Evolutionary conservation across 2,797 vertebrate species (phyloP), one percentile per base, ranked within the genome.

Genomic region (Coluber constrictor): DNA sequence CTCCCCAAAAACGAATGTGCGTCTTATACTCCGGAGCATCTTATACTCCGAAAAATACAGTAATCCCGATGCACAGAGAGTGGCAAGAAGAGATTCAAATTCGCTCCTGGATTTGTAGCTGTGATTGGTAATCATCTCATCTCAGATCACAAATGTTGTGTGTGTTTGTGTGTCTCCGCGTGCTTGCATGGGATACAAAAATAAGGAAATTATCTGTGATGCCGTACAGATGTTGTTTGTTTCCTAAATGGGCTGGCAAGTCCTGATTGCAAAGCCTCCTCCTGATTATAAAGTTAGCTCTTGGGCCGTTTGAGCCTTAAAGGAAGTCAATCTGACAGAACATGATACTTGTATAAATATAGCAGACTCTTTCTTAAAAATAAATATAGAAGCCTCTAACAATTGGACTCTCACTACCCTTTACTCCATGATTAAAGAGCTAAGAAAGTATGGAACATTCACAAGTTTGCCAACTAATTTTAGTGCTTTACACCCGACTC

Each of bases 31-130:
- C 51, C 51, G 1, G 51, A 54, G 51, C 1, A 1, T 54, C 9
- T 54, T 54, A 54, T 54, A 54, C 51, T 54, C 51, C 51, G 9
- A 54, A 54, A 54, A 54, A 54, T 54, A 56, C 12, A 0, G 55
- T 54, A 96, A 96, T 95, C 96, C 96, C 7, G n/a, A 16, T 70
- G 32, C 95, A 79, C 94, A 97, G 97, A 93, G 95, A 95, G 61
- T 95, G 94, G 94, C 74, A 95, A 94, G 95, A 93, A 95, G 63
- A 89, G 90, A 92, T 95, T 74, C 60, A 94, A 94, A 95, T 95
- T 59, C 91, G 88, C 87, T 94, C 90, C 88, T 59, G 96, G 93
- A 57, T 63, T 94, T 94, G 51, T 90, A 94, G 93, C 94, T 93
- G 54, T 12, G 95, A 94, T 89, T 96, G 96, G 95, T 93, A 93